Evolutionary conservation across 2,113 vertebrate genomes (phyloP), one percentile per base, ranked within the genome.

Genomic region (Oreochromis niloticus): DNA sequence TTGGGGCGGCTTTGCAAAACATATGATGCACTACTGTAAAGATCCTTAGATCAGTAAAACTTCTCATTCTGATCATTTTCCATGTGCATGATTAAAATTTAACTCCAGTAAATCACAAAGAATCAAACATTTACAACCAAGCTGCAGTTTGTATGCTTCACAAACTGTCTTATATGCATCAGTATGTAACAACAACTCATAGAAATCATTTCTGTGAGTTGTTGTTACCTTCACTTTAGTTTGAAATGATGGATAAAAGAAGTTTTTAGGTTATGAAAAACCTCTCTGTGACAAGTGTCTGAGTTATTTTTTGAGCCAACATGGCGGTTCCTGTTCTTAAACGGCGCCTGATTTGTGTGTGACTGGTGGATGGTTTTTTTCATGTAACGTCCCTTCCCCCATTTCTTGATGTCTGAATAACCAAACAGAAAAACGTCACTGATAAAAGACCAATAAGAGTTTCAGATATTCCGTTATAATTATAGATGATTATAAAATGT

Each of bases 1-100:
- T 71, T 41, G 6, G 9, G 0, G 17, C 2, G 0, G 36, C 7
- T 24, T 41, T 43, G 7, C 0, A 73, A 0, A 75, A 50, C 16
- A 78, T 32, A 19, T 19, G 24, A 48, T 46, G 24, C 16, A 50
- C 68, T 32, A 19, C 46, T 50, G 6, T 2, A 30, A 32, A 78
- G 16, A 50, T 32, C 71, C 27, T 1, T 19, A 11, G 14, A 46
- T 75, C 24, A 75, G 22, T 30, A 48, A 7, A 1, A 75, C 9
- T 17, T 27, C 41, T 48, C 14, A 11, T 75, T 75, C 14, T 27
- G 14, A 75, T 11, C 41, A 6, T n/a, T 59, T 81, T 24, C 71
- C 71, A 50, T 6, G 30, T 63, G 57, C 57, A 59, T 32, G n/a
- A 0, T 73, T 39, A 50, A 50, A 78, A 12, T 50, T 12, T 30